Base-by-base conservation (phyloP, 2,113 vertebrate species). In the Micronycteris hirsuta region DNA sequence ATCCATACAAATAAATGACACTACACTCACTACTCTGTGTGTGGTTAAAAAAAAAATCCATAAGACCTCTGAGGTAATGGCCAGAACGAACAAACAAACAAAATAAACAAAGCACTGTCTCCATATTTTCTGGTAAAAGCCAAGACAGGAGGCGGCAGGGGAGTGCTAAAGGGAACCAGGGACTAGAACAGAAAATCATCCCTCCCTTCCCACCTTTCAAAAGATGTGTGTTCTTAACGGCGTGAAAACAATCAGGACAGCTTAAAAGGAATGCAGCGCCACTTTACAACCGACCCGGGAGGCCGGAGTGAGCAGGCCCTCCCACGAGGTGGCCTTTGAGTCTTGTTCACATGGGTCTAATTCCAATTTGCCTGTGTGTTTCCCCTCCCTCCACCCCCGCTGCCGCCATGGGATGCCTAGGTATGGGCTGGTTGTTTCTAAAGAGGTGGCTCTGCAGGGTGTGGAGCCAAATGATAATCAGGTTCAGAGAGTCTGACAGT, bases 381-480 rank as follows among this genome's bases (percentile, higher is more conserved):
- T 96, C 89, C 85, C 93, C 91, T 97, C 77, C 88, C 63, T 84
- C 19, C 26, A 49, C 6, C 49, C 76, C 70, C 12, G 49, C n/a
- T 38, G 2, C 16, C 74, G 88, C 54, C 45, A 82, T 1, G 82
- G 96, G 97, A 94, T 0, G 38, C 81, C 94, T 67, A 97, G 96
- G 94, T 96, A 84, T 87, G 94, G 97, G 96, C 88, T 93, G 85
- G 54, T 96, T 96, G 93, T 96, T 98, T 96, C 97, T 91, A 93
- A 97, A 97, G 96, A 94, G 76, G 86, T n/a, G 63, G 80, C 97
- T 76, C 97, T 84, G 94, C 97, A 95, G 97, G 96, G 96, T 97
- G 97, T 94, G 97, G 97, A 98, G 97, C 97, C 97, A 95, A 97
- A 49, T 84, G 96, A 97, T 96, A 96, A 97, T 96, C 96, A 95